Evolutionary conservation across 2,888 invertebrate genomes (phyloP).

Genomic region (Tenthredo livida): DNA sequence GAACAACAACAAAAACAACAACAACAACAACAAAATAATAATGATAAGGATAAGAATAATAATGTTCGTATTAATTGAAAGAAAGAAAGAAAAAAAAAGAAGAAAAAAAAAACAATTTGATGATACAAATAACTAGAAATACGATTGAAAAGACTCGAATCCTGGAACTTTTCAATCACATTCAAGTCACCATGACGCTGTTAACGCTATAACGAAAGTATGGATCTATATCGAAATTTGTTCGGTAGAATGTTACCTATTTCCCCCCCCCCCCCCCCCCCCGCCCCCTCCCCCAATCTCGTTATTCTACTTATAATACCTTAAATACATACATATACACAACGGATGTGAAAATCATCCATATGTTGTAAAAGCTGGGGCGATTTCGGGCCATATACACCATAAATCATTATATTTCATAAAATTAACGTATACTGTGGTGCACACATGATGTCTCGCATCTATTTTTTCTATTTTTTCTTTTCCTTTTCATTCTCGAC

Average conservation of each 20-base stretch:
- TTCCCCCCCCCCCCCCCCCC: neutral
- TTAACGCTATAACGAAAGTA: conserved; percentile 33
- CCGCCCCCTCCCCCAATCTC: neutral
- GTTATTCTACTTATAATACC: conserved; percentile 10
- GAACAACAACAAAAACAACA: neutral
- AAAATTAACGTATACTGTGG: neutral
- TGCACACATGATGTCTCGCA: neutral
- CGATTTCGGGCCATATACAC: conserved; percentile 5
- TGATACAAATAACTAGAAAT: conserved; percentile 54
- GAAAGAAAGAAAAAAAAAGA: neutral
- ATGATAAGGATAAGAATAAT: conserved; percentile 11
- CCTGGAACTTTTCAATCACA: neutral
- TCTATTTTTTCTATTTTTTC: neutral
- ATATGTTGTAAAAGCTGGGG: conserved; percentile 9
- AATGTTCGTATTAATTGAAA: conserved; percentile 12
- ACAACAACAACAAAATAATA: conserved; percentile 28
- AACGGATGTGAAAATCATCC: conserved; percentile 15
- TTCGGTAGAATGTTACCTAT: conserved; percentile 46
- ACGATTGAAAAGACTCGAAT: conserved; percentile 5
- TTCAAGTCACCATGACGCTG: conserved; percentile 1
- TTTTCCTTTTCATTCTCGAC: neutral
- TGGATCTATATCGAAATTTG: conserved; percentile 37
- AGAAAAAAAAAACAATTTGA: conserved; percentile 39
- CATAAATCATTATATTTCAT: neutral
- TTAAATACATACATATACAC: conserved; percentile 2